Base-by-base conservation (phyloP, 2,113 vertebrate species). In the Ranitomeya imitator region DNA sequence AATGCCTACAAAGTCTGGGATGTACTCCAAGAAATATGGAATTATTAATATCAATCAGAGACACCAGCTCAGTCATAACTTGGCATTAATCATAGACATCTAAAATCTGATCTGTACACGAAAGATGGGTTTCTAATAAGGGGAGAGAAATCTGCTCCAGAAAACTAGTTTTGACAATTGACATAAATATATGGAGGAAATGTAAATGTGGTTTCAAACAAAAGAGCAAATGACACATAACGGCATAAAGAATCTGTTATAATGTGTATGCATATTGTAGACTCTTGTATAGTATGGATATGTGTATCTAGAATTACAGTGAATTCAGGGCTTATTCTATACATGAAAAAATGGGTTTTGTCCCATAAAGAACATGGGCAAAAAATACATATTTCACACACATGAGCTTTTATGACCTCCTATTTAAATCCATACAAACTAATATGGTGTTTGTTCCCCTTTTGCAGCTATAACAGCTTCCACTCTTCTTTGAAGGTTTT, bases 1-100 rank as follows among this genome's bases (percentile, higher is more conserved):
- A 26, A 74, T 74, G 54, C 26, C 15, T 60, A 37, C 26, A 85
- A 55, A 74, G 16, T 85, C 55, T 37, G 83, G 59, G 59, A 52
- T 15, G 26, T 79, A 67, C 60, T 79, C 85, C 85, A 86, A 86
- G 85, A 79, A 63, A 86, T 67, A 12, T 1, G 16, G 12, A 60
- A 65, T 84, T 84, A 84, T 71, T 84, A 81, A 81, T 81, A 71
- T 31, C 15, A 55, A 15, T 83, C 8, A 26, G 63, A 67, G 51
- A 71, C 21, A n/a, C 18, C 59, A 4, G 26, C 37, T 54, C 61
- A 31, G 54, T 31, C 59, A 55, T 84, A 15, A 84, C 11, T 26
- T 84, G 63, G 63, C 81, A 31, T 7, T 26, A 84, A 26, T 69
- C 63, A 71, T 26, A 69, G 13, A n/a, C 45, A 12, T 83, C 6